Evolutionary conservation across 2,888 invertebrate species (phyloP).

Genomic region (Eristalinus sepulchralis): DNA sequence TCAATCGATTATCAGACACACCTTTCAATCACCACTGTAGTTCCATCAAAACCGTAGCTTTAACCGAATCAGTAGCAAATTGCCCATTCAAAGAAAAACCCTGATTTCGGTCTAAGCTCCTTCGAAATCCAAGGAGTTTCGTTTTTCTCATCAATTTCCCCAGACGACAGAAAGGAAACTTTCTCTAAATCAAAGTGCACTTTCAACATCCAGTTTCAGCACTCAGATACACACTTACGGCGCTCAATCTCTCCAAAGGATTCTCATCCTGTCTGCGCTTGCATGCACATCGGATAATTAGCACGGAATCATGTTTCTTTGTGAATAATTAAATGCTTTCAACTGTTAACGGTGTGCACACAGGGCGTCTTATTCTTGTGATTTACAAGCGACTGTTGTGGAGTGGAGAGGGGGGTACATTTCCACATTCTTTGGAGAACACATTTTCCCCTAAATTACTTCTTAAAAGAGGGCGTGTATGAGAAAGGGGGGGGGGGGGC

Average conservation of each 20-base stretch:
- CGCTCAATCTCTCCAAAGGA: neutral
- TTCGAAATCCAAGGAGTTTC: too few species aligned
- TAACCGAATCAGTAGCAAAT: too few species aligned
- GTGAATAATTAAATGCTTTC: constrained; percentile 63
- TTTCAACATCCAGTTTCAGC: too few species aligned
- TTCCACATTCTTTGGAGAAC: constrained; percentile 3
- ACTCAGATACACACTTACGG: too few species aligned
- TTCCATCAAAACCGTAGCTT: too few species aligned
- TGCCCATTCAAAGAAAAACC: too few species aligned
- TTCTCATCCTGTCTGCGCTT: neutral
- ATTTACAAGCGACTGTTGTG: neutral
- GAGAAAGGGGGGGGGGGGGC: neutral
- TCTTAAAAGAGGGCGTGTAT: neutral
- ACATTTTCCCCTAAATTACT: constrained; percentile 42
- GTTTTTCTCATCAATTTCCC: too few species aligned
- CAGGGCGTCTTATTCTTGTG: constrained; percentile 2
- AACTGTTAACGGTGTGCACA: constrained; percentile 54
- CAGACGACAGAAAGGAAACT: too few species aligned
- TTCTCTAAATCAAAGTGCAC: too few species aligned
- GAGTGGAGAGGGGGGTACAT: neutral
- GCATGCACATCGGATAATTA: constrained; percentile 36
- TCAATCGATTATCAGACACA: too few species aligned
- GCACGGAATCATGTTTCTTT: constrained; percentile 54
- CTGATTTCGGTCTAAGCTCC: too few species aligned
- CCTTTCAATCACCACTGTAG: too few species aligned